Evolutionary conservation across 2,797 vertebrate genomes (phyloP), one percentile per base, ranked within the genome.

Genomic region (Galago senegalensis): DNA sequence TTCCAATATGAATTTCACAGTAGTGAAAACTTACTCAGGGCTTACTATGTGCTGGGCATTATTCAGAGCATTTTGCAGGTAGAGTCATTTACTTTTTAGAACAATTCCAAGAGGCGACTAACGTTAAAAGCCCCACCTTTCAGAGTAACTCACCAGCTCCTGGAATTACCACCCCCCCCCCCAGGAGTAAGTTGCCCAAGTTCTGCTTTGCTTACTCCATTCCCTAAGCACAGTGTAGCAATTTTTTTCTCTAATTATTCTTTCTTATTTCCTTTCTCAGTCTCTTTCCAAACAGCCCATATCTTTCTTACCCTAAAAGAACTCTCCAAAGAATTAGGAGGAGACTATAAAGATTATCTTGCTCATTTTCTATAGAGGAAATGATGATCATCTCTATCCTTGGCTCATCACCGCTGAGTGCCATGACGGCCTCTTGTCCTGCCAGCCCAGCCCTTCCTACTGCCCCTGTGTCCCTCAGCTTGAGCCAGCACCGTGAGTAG

Each of bases 181-280:
- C 49, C n/a, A 37, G 0, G 17, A 23, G 58, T 8, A 9, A 31
- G 11, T 9, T 60, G 27, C 4, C 31, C 31, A 4, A 0, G 7
- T 23, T 40, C 21, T 4, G 9, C 46, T 56, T 60, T 34, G 43
- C 13, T 17, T 31, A 23, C 1, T 7, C 37, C 5, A n/a, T 10
- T 46, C 20, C 63, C 61, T 70, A 27, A 56, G 72, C 7, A 29
- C 0, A 16, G 49, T n/a, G 21, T 17, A 18, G 10, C 31, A 69
- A 31, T 34, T 37, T 80, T 87, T 20, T 49, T 34, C 72, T 69
- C 25, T 58, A 76, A 53, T 83, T 29, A 53, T 21, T 72, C 43
- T 81, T 13, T 76, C 29, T 75, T 6, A 49, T 79, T 72, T 67
- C 43, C 14, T 67, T 93, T 17, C 43, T 82, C 12, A n/a, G 65